Conservation (phyloP, 2,113 vertebrate genomes). For the Nerophis lumbriciformis region DNA sequence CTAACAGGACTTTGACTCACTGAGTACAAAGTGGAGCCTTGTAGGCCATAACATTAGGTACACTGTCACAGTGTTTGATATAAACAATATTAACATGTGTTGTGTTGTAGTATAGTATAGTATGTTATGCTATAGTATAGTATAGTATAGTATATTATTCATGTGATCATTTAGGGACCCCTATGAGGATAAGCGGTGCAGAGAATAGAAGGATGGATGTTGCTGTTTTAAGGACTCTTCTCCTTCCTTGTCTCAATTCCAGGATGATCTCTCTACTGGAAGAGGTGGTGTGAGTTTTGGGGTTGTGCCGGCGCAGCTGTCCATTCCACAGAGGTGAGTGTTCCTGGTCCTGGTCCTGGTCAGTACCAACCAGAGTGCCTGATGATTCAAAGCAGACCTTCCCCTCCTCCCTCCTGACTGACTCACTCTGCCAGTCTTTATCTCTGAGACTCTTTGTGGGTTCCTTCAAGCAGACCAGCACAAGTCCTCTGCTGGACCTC, state of each 20-base stretch:
- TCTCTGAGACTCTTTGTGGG: constrained; percentile 6
- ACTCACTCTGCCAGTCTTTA: constrained; percentile 51
- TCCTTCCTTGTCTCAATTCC: constrained; percentile 10
- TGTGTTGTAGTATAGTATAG: no score
- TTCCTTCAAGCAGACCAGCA: constrained; percentile 28
- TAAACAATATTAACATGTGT: no score
- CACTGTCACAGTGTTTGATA: no score
- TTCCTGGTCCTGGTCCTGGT: constrained; percentile 30
- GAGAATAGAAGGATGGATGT: no score
- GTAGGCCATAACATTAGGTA: no score
- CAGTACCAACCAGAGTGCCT: constrained; percentile 24
- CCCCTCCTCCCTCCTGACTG: constrained; percentile 32
- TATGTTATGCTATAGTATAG: no score
- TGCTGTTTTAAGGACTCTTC: no score
- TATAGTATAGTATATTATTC: no score
- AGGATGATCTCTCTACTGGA: constrained; percentile 20
- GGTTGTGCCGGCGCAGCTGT: constrained; percentile 41
- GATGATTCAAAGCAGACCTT: constrained; percentile 51
- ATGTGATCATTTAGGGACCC: no score
- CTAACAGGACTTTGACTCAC: no score
- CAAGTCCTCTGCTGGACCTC: constrained; percentile 22
- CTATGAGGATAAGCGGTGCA: no score
- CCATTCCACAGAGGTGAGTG: constrained; percentile 66
- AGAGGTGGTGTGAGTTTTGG: constrained; percentile 25
- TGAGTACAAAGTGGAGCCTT: no score